Evolutionary conservation across 2,888 invertebrate species (phyloP).

Genomic region (Oasisia sp.): DNA sequence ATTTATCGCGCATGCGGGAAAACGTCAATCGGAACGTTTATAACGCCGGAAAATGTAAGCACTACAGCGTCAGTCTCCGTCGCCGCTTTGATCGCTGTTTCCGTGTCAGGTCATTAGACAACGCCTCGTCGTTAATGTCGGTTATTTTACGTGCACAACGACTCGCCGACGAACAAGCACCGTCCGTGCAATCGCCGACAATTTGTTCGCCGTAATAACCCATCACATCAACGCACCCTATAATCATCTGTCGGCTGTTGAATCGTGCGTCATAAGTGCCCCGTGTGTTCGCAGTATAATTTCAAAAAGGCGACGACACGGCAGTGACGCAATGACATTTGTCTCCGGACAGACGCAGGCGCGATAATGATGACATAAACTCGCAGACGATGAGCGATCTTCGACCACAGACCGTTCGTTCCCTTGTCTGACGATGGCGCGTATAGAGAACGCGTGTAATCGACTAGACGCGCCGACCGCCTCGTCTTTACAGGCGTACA

Average conservation of each 20-base stretch:
- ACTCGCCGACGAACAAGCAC: neutral
- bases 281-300: neutral
- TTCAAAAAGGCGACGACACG: neutral
- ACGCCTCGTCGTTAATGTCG: neutral
- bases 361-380: neutral
- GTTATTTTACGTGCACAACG: neutral
- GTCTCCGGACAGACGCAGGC: neutral
- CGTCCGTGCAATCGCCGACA: neutral
- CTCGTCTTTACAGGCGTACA: neutral
- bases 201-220: neutral
- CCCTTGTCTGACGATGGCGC: neutral
- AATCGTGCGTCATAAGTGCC: conserved; percentile 11
- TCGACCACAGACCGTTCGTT: neutral
- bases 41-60: no score
- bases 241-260: neutral
- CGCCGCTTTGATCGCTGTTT: neutral
- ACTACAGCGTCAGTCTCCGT: neutral
- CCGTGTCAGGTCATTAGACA: neutral
- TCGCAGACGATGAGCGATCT: neutral
- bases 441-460: neutral
- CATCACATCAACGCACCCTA: neutral
- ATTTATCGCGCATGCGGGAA: no score
- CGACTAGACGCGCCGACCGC: neutral
- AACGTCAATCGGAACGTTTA: no score
- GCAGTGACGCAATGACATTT: neutral